Evolutionary conservation across 64 coral and sea anemone genomes (phyloP).

Genomic region (Dendronephthya gigantea): DNA sequence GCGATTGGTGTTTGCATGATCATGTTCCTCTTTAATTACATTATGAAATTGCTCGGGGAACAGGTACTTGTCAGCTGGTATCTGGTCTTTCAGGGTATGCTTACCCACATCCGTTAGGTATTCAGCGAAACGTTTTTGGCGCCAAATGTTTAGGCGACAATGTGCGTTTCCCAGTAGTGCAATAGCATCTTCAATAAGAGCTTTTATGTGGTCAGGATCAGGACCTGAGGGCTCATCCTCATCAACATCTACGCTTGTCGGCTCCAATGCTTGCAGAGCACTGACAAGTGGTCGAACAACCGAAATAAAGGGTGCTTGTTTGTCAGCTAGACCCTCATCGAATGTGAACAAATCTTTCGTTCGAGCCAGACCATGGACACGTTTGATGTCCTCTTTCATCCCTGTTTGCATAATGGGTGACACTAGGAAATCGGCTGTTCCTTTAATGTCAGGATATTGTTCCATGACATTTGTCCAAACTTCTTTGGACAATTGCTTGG

Average conservation of each 20-base stretch:
- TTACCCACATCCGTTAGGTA: not conserved
- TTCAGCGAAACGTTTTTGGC: not conserved
- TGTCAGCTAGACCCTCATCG: constrained; percentile 8
- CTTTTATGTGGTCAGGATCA: constrained; percentile 9
- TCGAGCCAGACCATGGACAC: not conserved
- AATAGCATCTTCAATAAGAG: constrained; percentile 11
- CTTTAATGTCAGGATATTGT: not conserved
- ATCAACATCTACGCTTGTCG: not conserved
- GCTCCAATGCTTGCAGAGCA: not conserved
- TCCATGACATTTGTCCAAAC: constrained; percentile 9
- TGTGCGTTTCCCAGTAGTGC: not conserved
- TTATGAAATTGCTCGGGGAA: constrained; percentile 40
- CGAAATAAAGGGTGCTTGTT: not conserved
- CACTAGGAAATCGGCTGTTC: not conserved
- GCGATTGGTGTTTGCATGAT: constrained; percentile 22
- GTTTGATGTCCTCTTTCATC: constrained; percentile 10
- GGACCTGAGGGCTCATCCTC: not conserved
- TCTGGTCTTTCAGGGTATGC: not conserved
- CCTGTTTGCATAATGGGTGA: not conserved
- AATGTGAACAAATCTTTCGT: constrained; percentile 19
- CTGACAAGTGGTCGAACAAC: constrained; percentile 8
- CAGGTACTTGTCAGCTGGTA: not conserved
- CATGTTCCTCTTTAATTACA: constrained; percentile 37
- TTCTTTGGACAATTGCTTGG: constrained; percentile 11
- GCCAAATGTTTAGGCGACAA: constrained; percentile 15